A percentile compares a stretch with the other conserved stretches of the same genome.
Evolutionary conservation across 2,797 vertebrate genomes (phyloP).

Genomic region (Mormyrops boulengeri): DNA sequence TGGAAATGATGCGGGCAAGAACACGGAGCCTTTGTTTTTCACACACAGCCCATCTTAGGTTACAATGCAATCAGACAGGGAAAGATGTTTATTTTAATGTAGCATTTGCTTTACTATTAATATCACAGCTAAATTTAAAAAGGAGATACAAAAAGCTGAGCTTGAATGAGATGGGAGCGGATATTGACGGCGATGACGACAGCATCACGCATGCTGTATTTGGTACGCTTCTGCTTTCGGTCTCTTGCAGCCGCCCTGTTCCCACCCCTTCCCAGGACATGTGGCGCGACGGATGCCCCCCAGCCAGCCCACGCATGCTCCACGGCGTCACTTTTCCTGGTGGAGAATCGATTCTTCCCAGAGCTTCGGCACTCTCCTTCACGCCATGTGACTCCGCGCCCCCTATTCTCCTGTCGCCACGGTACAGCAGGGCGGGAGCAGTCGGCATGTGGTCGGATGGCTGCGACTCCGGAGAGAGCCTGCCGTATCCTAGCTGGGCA

Average conservation of each 20-base stretch:
- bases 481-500: background rate
- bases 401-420: too few relatives aligned
- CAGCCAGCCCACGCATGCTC: background rate
- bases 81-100: background rate
- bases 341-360: constrained; percentile 10
- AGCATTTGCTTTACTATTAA: background rate
- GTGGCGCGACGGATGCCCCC: background rate
- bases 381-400: background rate
- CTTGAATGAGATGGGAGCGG: background rate
- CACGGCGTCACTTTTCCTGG: background rate
- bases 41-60: background rate
- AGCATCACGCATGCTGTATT: background rate
- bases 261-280: background rate
- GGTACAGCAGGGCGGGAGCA: background rate
- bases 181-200: background rate
- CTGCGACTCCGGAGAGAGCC: background rate
- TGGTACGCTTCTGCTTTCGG: background rate
- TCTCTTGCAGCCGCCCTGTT: background rate
- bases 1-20: background rate
- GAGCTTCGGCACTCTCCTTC: background rate
- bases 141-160: background rate
- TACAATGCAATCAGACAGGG: background rate
- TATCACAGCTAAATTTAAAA: background rate
- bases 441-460: background rate
- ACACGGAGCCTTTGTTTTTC: background rate